Base-by-base conservation (phyloP, 2,797 vertebrate genomes). In the Eospalax fontanierii region DNA sequence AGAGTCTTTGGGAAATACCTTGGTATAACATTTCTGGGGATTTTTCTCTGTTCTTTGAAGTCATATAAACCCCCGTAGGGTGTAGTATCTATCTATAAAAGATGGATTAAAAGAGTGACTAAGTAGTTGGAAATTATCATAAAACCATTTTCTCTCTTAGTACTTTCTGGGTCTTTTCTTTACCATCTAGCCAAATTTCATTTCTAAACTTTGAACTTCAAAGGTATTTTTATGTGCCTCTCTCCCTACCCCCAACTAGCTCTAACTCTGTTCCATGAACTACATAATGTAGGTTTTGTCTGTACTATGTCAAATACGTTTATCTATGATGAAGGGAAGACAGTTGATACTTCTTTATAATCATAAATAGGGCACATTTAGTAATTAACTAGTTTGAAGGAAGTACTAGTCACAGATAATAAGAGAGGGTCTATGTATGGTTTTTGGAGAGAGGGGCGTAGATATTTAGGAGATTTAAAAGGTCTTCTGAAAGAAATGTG, bases 191-290 rank as follows among this genome's bases (percentile, higher is more conserved):
- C 97, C 91, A 96, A 96, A 95, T 97, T 79, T 93, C 94, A 89
- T 95, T 97, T 97, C 78, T 97, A 97, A n/a, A 19, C 85, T 88
- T 97, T 96, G 97, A 98, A 97, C 63, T 91, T 93, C 97, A 99
- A 99, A 98, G 98, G 98, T 98, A 97, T 98, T 93, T 96, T 43
- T 83, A 97, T 97, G 96, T 94, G 8, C 24, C 73, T 24, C 87
- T 89, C 88, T 80, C 95, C 93, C 93, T 79, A 38, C n/a, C 83
- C 46, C n/a, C 71, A 83, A 97, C 70, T 93, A 66, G 24, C 19
- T 96, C 70, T 98, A 50, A 22, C 26, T 96, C 71, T 98, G 54
- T 97, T 98, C 94, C 96, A 66, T 96, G 92, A 94, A 96, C 84
- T 84, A 90, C 95, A 95, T 93, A 96, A 97, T 92, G 24, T 79